Evolutionary conservation across 2,888 invertebrate genomes (phyloP).

Genomic region (Tetragonisca angustula): DNA sequence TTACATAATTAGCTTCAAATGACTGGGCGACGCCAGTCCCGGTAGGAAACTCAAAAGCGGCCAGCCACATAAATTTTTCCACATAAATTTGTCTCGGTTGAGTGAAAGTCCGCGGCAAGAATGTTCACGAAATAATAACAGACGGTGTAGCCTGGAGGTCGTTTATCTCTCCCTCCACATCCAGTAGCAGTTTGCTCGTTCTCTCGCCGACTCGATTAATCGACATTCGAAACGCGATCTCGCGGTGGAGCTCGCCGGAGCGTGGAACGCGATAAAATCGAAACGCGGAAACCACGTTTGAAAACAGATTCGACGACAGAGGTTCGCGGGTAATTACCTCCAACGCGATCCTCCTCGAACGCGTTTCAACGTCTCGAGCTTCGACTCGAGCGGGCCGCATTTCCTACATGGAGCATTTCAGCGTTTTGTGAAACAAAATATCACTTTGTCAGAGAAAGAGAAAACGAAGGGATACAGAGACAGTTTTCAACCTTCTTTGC

Average conservation of each 20-base stretch:
- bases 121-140: slow-evolving; percentile 43
- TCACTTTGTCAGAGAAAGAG: not conserved
- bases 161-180: slow-evolving; percentile 46
- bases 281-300: not conserved
- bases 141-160: slow-evolving; percentile 37
- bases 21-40: not conserved
- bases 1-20: slow-evolving; percentile 43
- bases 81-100: slow-evolving; percentile 26
- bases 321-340: slow-evolving; percentile 52
- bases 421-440: not conserved
- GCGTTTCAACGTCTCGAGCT: not conserved
- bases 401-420: not conserved
- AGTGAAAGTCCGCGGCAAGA: slow-evolving; percentile 42
- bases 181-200: slow-evolving; percentile 42
- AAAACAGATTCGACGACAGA: slow-evolving; percentile 44
- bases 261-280: slow-evolving; percentile 17
- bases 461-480: not conserved
- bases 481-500: not conserved
- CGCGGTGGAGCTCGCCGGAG: slow-evolving; percentile 42
- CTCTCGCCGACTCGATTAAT: slow-evolving; percentile 49
- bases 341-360: slow-evolving; percentile 40
- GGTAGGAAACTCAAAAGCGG: not conserved
- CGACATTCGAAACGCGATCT: slow-evolving; percentile 59
- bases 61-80: slow-evolving; percentile 34
- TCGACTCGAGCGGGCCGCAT: not conserved